phyloP scores from a whole-genome alignment of 2,888 invertebrate genomes.

The Sialis fuliginosa region DNA sequence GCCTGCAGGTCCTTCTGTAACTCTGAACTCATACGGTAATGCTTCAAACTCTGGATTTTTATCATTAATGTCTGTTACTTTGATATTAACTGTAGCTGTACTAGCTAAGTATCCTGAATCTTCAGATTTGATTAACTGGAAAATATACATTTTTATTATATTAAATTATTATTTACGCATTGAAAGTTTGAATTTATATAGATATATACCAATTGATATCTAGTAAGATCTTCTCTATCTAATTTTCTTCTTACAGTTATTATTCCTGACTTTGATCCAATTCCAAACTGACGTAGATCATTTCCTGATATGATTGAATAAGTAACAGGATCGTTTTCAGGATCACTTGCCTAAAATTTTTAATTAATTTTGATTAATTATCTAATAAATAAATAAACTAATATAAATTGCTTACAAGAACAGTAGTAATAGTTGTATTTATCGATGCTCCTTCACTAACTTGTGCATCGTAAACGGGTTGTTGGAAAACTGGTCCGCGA shows the following conservation, averaged over 20 bases:
- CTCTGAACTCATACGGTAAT: constrained; percentile 62
- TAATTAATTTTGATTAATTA: neutral
- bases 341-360: constrained; percentile 54
- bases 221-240: constrained; percentile 75
- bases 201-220: constrained; percentile 58
- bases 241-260: constrained; percentile 70
- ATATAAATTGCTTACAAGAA: constrained; percentile 34
- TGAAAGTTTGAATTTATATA: no score
- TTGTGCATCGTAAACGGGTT: constrained; percentile 68
- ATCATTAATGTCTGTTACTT: constrained; percentile 81
- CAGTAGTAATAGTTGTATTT: constrained; percentile 66
- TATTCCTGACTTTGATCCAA: constrained; percentile 74
- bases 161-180: neutral
- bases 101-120: constrained; percentile 68
- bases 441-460: constrained; percentile 81
- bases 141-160: constrained; percentile 6
- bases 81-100: constrained; percentile 71
- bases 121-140: constrained; percentile 63
- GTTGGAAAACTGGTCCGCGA: constrained; percentile 64
- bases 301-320: constrained; percentile 81
- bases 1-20: constrained; percentile 50
- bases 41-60: constrained; percentile 79
- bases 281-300: constrained; percentile 71
- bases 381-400: neutral
- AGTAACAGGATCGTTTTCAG: constrained; percentile 70